Base-by-base conservation (phyloP, 2,113 vertebrate genomes). In the Tachycineta bicolor region DNA sequence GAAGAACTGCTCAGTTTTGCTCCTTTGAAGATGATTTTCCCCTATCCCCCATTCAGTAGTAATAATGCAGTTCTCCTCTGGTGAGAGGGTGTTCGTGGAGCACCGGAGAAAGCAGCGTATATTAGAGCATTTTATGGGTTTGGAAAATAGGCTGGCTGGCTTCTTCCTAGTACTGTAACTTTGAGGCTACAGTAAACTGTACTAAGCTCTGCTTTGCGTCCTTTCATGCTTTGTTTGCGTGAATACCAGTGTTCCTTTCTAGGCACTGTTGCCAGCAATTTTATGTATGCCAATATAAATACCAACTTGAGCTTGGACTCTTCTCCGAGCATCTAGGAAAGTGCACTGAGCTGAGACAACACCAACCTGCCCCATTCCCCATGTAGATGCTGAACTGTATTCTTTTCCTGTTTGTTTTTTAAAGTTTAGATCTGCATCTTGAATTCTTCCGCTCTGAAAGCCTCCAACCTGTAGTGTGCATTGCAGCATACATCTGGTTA, bases 191-290 rank as follows among this genome's bases (percentile, higher is more conserved):
- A 92, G 96, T 85, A 77, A 94, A 82, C 89, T 97, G 77, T 94
- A 77, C 89, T 94, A 92, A 97, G 93, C 93, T 97, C 93, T 96
- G 92, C 93, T 96, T 96, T 95, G 93, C 95, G 92, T 96, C 91
- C 62, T 96, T 87, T 87, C 95, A 90, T 94, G 96, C 96, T 94
- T 96, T 59, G 52, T 97, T 97, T 96, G 90, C 29, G 28, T 94
- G 91, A 93, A 59, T 89, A 95, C 90, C 96, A 93, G 89, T 97
- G 96, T 87, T 92, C 52, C 75, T 90, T 94, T 90, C 89, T 96
- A 62, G 33, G 89, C 95, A 82, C 93, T 96, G 80, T 76, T 79
- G 92, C 91, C 95, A 95, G 91, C 44, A 5, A 74, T 87, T 90
- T 90, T 86, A 83, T 28, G 68, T 96, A 94, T 91, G 94, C 91